phyloP scores from a whole-genome alignment of 2,888 invertebrate species.

The Polyommatus iphigenia region DNA sequence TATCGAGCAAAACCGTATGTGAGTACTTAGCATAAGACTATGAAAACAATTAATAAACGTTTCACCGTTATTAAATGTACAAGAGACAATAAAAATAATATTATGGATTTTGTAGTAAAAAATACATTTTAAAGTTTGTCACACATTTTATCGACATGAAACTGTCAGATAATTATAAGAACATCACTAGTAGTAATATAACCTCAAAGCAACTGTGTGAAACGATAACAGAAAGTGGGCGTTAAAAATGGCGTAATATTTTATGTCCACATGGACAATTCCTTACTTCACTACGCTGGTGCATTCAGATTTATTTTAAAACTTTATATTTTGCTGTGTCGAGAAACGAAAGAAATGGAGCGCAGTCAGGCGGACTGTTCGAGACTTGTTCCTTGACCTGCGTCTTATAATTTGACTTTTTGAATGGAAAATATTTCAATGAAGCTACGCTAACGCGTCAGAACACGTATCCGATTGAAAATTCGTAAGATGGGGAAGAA shows the following conservation, averaged over 20 bases:
- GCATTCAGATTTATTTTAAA: conserved; percentile 37
- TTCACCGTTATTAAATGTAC: no score
- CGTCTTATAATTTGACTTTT: background rate
- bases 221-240: conserved; percentile 41
- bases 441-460: background rate
- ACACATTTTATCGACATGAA: background rate
- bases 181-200: conserved; percentile 37
- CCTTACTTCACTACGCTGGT: conserved; percentile 1
- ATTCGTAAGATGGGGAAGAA: no score
- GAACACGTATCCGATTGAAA: no score
- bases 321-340: conserved; percentile 34
- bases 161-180: background rate
- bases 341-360: background rate
- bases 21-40: no score
- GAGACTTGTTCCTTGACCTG: background rate
- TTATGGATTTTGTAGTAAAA: no score
- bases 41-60: no score
- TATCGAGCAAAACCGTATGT: no score
- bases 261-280: conserved; percentile 33
- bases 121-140: background rate
- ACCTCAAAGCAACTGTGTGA: conserved; percentile 42
- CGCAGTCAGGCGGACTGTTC: background rate
- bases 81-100: no score
- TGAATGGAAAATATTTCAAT: background rate
- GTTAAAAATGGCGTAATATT: conserved; percentile 40